Conservation (phyloP, 2,113 vertebrate species). For the Seriola rivoliana region DNA sequence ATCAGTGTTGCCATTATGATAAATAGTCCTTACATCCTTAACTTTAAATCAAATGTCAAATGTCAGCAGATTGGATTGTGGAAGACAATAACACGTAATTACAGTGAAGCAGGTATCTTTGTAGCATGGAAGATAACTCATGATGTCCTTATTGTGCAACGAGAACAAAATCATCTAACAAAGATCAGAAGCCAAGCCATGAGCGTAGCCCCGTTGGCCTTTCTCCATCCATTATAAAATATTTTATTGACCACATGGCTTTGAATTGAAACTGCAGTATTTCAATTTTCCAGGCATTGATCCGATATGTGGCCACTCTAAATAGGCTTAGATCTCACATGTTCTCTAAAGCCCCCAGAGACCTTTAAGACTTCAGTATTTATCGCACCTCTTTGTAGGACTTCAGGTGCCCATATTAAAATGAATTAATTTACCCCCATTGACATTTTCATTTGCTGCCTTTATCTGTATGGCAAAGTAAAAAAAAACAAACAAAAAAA, state of each 20-base stretch:
- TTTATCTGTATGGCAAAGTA: background rate
- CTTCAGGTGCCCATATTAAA: background rate
- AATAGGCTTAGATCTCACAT: conserved; percentile 29
- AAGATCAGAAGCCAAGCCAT: background rate
- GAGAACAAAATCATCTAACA: background rate
- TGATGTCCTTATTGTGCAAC: background rate
- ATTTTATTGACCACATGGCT: conserved; percentile 32
- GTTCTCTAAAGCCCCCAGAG: conserved; percentile 9
- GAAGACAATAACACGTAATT: background rate
- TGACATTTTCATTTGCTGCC: background rate
- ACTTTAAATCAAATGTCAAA: too few species aligned
- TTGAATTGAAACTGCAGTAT: conserved; percentile 40
- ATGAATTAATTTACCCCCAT: background rate
- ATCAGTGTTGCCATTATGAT: too few species aligned
- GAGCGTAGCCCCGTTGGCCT: background rate
- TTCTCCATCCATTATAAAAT: conserved; percentile 8
- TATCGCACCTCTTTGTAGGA: background rate
- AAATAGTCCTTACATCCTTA: too few species aligned
- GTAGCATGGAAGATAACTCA: background rate
- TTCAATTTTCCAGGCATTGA: conserved; percentile 59
- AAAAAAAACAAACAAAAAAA: too few species aligned
- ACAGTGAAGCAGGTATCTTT: background rate
- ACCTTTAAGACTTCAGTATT: background rate
- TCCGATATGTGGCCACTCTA: conserved; percentile 36
- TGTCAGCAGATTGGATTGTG: too few species aligned